Base-by-base conservation (phyloP, 2,113 vertebrate genomes). In the Pardalotus punctatus region DNA sequence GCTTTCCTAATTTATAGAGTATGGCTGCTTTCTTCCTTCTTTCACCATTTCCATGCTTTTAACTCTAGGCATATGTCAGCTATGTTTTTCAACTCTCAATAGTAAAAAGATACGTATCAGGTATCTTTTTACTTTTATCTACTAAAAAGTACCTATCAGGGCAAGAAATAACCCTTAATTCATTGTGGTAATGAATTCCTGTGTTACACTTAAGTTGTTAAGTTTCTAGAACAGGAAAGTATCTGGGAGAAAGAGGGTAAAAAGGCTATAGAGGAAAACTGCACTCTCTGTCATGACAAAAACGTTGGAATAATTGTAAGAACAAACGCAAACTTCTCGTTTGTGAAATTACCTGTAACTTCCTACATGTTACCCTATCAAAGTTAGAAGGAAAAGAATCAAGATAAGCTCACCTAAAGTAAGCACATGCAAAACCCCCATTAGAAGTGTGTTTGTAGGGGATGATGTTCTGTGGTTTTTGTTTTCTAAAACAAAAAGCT, bases 381-480 rank as follows among this genome's bases (percentile, higher is more conserved):
- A 77, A 67, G 6, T 6, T 80, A 58, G 5, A 73, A 74, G 33
- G 14, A 15, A 45, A 38, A 61, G 53, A 48, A 45, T 28, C 11
- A 33, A 28, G 11, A 11, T 24, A 66, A 61, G 7, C 17, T 61
- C 66, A 56, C 15, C 81, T 81, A 10, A 69, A 40, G 10, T 28
- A 42, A 33, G 38, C 38, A 58, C 0, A 1, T 83, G 19, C 27
- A 86, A 31, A 64, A 6, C 10, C 8, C 4, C 2, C 23, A 1
- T 33, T 66, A 76, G 22, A 74, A 65, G 10, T 29, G 5, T 58
- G 15, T 81, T 85, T 81, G 40, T 28, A 11, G 7, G 8, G 14
- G 9, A 9, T 36, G 11, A 31, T 66, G 31, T 56, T 51, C 61
- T 71, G 47, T 5, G 1, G 1, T 9, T 60, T 80, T 72, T 60